phyloP scores from a whole-genome alignment of 1,140 invertebrate genomes.

The Saxidomus purpurata region DNA sequence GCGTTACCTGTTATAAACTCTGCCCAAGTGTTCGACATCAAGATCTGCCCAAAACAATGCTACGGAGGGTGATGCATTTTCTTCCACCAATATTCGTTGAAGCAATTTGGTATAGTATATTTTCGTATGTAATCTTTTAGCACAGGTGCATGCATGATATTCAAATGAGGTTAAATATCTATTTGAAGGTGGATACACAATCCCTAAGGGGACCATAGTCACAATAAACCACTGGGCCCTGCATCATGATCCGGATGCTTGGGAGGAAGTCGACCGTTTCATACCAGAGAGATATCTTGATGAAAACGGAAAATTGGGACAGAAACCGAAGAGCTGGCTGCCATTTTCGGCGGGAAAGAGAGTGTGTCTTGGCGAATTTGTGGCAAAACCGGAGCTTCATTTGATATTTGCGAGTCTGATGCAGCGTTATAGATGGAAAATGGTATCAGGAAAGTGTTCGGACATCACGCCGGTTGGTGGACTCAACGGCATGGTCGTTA shows the following conservation, averaged over 20 bases:
- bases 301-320: conserved; percentile 74
- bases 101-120: no score
- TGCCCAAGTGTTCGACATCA: no score
- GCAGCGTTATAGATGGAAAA: conserved; percentile 83
- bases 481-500: background rate
- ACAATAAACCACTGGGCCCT: conserved; percentile 93
- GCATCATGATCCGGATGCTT: conserved; percentile 91
- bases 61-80: no score
- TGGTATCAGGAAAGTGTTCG: conserved; percentile 19
- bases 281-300: conserved; percentile 89
- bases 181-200: conserved; percentile 85
- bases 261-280: conserved; percentile 91
- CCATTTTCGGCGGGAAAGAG: conserved; percentile 69
- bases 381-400: conserved; percentile 68
- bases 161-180: no score
- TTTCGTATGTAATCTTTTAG: no score
- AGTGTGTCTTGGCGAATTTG: conserved; percentile 68
- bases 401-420: conserved; percentile 73
- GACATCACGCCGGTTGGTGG: background rate
- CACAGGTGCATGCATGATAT: no score
- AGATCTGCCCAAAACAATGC: no score
- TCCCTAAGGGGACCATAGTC: conserved; percentile 93
- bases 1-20: no score
- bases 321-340: conserved; percentile 65
- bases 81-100: no score